Evolutionary conservation across 2,888 invertebrate species (phyloP).

Genomic region (Bellardia bayeri): DNA sequence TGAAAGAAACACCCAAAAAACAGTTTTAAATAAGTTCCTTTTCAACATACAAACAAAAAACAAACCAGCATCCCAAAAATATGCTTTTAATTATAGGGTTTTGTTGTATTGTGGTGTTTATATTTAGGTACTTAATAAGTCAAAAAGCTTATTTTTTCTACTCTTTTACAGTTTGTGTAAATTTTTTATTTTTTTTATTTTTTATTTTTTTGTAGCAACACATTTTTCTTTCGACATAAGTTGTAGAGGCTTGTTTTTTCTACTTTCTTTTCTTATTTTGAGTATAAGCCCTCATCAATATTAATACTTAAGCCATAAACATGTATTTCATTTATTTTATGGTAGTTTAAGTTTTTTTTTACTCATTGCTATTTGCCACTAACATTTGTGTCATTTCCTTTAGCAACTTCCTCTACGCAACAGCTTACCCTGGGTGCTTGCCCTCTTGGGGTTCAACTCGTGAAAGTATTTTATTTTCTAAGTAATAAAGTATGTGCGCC

Average conservation of each 20-base stretch:
- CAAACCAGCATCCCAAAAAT: background rate
- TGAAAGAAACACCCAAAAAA: background rate
- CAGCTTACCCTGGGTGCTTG: background rate
- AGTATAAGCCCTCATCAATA: conserved; percentile 58
- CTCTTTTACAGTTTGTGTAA: background rate
- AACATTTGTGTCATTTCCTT: conserved; percentile 33
- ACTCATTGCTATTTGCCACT: background rate
- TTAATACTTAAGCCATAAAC: conserved; percentile 35
- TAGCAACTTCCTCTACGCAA: background rate
- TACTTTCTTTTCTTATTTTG: background rate
- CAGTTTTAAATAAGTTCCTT: background rate
- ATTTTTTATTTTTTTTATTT: no score
- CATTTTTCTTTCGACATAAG: background rate
- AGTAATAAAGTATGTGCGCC: background rate
- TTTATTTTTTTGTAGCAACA: background rate
- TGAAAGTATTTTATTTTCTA: conserved; percentile 51
- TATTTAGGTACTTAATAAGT: conserved; percentile 16
- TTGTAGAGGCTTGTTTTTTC: background rate
- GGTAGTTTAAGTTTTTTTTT: conserved; percentile 3
- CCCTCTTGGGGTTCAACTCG: background rate
- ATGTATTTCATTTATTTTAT: conserved; percentile 1
- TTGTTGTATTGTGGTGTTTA: background rate
- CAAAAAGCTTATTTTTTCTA: conserved; percentile 16
- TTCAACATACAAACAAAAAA: no score
- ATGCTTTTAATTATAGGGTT: background rate